Percentiles rank a stretch among this genome's conserved stretches.
Evolutionary conservation across 2,888 invertebrate species (phyloP).

Genomic region (Synergus itoensis): DNA sequence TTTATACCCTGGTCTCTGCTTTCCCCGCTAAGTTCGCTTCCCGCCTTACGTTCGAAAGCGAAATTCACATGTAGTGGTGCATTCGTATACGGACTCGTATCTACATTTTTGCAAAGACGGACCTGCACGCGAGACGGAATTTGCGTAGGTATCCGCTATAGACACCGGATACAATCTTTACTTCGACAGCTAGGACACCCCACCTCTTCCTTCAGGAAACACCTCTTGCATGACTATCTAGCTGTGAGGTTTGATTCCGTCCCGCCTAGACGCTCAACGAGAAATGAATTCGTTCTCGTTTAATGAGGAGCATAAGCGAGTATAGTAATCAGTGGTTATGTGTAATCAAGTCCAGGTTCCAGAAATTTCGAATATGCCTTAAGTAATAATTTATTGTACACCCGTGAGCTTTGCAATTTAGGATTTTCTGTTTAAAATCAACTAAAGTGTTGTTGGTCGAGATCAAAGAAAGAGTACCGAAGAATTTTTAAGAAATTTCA

Average conservation of each 20-base stretch:
- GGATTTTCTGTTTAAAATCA: no score
- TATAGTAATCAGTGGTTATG: slow-evolving; percentile 7
- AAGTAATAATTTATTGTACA: neutral
- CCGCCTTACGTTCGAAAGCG: slow-evolving; percentile 72
- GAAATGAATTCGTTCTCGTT: slow-evolving; percentile 30
- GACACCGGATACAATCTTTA: slow-evolving; percentile 55
- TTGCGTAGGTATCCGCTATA: slow-evolving; percentile 51
- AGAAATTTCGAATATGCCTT: neutral
- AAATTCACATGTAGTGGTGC: slow-evolving; percentile 66
- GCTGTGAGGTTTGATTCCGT: slow-evolving; percentile 31
- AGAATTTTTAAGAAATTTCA: no score
- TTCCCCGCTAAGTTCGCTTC: slow-evolving; percentile 71
- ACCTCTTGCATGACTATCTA: slow-evolving; percentile 56
- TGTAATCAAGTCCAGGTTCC: neutral
- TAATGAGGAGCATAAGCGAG: slow-evolving; percentile 6
- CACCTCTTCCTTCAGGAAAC: slow-evolving; percentile 48
- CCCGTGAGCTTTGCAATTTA: no score
- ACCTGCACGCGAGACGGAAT: slow-evolving; percentile 50
- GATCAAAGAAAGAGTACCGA: no score
- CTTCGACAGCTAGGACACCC: slow-evolving; percentile 50
- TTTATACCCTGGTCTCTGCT: slow-evolving; percentile 75
- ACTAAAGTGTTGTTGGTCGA: no score
- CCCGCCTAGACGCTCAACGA: neutral
- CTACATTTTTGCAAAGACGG: slow-evolving; percentile 59
- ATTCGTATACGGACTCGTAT: slow-evolving; percentile 50